A percentile compares a stretch with the other conserved stretches of the same genome.
These are phyloP conservation scores for Phylloscopus whistleri DNA, from an alignment of 2,113 vertebrate species.

Conservation along the genomic window DNA sequence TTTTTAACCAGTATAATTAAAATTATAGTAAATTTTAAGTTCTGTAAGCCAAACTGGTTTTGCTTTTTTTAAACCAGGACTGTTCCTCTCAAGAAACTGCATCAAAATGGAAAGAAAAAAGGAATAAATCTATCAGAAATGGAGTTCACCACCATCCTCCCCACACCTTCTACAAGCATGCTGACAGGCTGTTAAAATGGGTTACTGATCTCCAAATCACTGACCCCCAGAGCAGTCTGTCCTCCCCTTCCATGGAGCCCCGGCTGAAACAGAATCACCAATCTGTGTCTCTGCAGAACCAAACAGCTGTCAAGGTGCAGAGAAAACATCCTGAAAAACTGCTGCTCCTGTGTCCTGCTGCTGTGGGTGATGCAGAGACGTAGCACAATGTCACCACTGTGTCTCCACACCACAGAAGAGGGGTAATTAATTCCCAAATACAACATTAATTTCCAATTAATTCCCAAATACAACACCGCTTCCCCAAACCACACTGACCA, in stretches of 20 bases:
- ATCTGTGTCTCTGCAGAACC: neutral
- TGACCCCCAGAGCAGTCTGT: neutral
- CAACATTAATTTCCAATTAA: neutral
- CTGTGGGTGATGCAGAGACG: neutral
- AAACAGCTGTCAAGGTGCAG: neutral
- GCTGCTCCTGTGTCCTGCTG: neutral
- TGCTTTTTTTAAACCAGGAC: neutral
- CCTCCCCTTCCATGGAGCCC: neutral
- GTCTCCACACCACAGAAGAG: neutral
- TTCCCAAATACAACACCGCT: neutral
- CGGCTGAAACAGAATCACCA: neutral
- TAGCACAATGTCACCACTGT: neutral
- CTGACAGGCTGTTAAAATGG: neutral
- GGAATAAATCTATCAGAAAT: neutral
- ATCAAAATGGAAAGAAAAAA: neutral
- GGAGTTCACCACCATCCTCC: neutral
- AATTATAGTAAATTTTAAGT: neutral
- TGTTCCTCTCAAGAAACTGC: neutral
- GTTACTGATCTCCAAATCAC: neutral
- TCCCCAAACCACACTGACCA: neutral
- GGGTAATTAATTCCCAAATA: neutral
- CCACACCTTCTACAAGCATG: fast-evolving
- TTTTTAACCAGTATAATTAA: neutral
- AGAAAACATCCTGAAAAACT: neutral
- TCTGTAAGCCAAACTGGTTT: neutral